Evolutionary conservation across 2,888 invertebrate genomes (phyloP).

Genomic region (Pyrochroa serraticornis): DNA sequence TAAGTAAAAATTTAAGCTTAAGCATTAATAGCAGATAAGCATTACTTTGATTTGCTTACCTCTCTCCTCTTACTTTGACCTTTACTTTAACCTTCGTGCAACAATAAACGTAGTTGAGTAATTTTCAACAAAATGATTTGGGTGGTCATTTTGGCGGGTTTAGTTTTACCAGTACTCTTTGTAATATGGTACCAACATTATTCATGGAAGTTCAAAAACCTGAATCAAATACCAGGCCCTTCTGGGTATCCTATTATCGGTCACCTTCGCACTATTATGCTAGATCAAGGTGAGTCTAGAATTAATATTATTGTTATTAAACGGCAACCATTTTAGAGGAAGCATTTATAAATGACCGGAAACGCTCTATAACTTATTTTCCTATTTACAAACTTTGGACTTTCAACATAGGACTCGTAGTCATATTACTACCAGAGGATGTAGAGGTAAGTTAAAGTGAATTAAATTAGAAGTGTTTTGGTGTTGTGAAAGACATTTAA

Average conservation of each 20-base stretch:
- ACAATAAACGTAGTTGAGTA: too few species aligned
- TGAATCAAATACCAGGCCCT: conserved; percentile 14
- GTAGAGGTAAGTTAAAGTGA: conserved; percentile 31
- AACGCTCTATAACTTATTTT: conserved; percentile 14
- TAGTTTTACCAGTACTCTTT: neutral
- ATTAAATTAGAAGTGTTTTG: too few species aligned
- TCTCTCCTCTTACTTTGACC: too few species aligned
- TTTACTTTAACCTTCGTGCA: too few species aligned
- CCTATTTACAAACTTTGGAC: conserved; percentile 30
- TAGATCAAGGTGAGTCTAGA: neutral
- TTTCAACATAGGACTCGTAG: conserved; percentile 13
- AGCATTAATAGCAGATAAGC: too few species aligned
- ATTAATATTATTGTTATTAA: too few species aligned
- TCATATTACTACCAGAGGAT: conserved; percentile 28
- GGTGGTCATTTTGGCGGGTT: too few species aligned
- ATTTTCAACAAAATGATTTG: too few species aligned
- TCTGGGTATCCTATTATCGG: conserved; percentile 12
- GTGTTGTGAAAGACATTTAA: too few species aligned
- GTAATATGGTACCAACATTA: conserved; percentile 11
- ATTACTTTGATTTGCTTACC: too few species aligned
- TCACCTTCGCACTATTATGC: neutral
- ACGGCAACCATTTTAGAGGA: neutral
- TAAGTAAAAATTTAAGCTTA: too few species aligned
- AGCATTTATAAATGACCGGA: conserved; percentile 13
- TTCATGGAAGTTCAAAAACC: neutral